Base-by-base conservation (phyloP, 1,140 invertebrate species). In the Mizuhopecten yessoensis region DNA sequence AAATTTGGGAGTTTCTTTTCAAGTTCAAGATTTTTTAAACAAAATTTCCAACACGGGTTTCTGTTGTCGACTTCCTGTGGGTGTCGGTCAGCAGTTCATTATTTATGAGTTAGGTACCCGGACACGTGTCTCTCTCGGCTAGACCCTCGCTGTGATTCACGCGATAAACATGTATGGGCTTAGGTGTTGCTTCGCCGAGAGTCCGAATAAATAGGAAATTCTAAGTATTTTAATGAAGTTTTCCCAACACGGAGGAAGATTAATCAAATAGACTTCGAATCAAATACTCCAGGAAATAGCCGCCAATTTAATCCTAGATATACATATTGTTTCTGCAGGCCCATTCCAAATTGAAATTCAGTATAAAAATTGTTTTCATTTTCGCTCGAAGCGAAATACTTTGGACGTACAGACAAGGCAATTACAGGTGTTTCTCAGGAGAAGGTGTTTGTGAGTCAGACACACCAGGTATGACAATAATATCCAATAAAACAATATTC, bases 311-410 rank as follows among this genome's bases (percentile, higher is more conserved):
- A 75, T 75, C 57, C 57, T 29, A 75, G 57, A 29, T 75, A 75
- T 75, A 75, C 57, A 75, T 75, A 75, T 75, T 75, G 57, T 75
- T 75, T 75, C 57, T 75, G 57, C 57, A 13, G 57, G 57, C n/a
- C 57, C 57, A 75, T n/a, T 75, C n/a, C 57, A 75, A 75, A 75
- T 75, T 75, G 57, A 75, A 75, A 75, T 75, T 75, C 11, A 11
- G 57, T 75, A 75, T 75, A 75, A 75, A n/a, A 75, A 75, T 75
- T 75, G 57, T 75, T 75, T 75, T 75, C 57, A 75, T 75, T 75
- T 75, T 75, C n/a, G 57, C 57, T 75, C 57, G 57, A 29, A n/a
- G 57, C 57, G 23, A 29, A 75, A 29, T 9, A 75, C n/a, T 75
- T 20, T 29, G n/a, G 23, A 75, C 20, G 9, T 29, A 75, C 23